Evolutionary conservation across 2,888 invertebrate genomes (phyloP).

Genomic region (Philereme vetulata): DNA sequence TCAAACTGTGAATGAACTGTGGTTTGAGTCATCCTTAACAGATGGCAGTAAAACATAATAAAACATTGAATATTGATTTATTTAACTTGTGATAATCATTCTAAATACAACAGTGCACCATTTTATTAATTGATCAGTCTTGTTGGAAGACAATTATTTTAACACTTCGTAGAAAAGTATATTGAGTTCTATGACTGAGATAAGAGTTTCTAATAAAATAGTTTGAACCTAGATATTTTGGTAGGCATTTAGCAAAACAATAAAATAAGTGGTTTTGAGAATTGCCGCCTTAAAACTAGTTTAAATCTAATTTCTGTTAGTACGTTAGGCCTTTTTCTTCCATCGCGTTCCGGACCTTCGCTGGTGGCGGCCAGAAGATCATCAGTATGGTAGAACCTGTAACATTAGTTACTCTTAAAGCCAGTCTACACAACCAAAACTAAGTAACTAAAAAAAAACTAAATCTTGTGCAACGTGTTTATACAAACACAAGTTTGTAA

Average conservation of each 20-base stretch:
- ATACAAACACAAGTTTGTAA: too few relatives aligned
- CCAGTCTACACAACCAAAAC: too few relatives aligned
- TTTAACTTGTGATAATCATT: constrained; percentile 2
- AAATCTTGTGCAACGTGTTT: too few relatives aligned
- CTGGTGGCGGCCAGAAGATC: constrained; percentile 73
- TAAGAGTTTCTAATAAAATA: not conserved
- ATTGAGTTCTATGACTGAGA: constrained; percentile 4
- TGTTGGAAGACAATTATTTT: constrained; percentile 22
- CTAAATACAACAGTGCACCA: constrained; percentile 30
- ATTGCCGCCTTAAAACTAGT: not conserved
- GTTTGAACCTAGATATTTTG: not conserved
- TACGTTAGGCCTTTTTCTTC: constrained; percentile 69
- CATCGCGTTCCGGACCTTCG: constrained; percentile 63
- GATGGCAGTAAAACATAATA: not conserved
- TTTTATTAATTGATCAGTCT: constrained; percentile 34
- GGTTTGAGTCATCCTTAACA: not conserved
- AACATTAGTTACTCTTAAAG: not conserved
- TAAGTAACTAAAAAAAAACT: too few relatives aligned
- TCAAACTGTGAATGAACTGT: not conserved
- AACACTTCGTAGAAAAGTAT: not conserved
- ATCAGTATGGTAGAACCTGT: constrained; percentile 68
- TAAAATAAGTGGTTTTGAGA: not conserved
- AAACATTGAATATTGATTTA: constrained; percentile 8
- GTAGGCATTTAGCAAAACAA: too few relatives aligned
- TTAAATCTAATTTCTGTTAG: constrained; percentile 38